Evolutionary conservation across 1,140 invertebrate species (phyloP).

Genomic region (Cotesia typhae): DNA sequence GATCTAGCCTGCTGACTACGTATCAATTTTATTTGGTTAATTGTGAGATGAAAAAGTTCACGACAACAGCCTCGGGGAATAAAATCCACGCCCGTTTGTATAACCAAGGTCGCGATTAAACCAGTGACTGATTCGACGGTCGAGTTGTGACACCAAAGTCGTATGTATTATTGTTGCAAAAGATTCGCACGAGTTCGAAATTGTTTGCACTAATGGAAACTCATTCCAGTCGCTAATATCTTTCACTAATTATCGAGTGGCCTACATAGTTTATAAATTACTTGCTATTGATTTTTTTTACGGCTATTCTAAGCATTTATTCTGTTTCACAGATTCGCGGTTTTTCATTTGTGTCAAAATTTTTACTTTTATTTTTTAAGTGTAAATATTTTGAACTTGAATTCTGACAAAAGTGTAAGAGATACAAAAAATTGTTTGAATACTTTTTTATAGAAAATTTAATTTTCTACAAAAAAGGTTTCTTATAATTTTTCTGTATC

Average conservation of each 20-base stretch:
- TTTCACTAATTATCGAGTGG: conserved; percentile 5
- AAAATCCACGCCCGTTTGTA: conserved; percentile 24
- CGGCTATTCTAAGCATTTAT: no score
- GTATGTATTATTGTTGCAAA: conserved; percentile 28
- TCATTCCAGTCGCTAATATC: conserved; percentile 1
- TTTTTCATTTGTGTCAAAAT: no score
- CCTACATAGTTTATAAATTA: conserved; percentile 2
- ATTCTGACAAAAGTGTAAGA: no score
- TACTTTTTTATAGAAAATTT: no score
- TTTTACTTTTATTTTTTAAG: no score
- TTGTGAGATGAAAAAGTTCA: not conserved
- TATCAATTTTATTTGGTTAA: not conserved
- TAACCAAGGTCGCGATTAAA: conserved; percentile 31
- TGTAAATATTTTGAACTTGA: no score
- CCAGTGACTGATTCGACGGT: conserved; percentile 28
- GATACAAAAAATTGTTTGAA: no score
- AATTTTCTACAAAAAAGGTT: no score
- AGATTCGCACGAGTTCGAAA: conserved; percentile 20
- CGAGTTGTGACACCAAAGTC: conserved; percentile 31
- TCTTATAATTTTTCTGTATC: no score
- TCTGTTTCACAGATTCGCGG: no score
- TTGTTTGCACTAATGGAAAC: conserved; percentile 4
- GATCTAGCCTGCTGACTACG: not conserved
- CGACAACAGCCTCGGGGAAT: not conserved
- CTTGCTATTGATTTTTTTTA: not conserved